Base-by-base conservation (phyloP, 2,797 vertebrate genomes). In the Lepus townsendii region DNA sequence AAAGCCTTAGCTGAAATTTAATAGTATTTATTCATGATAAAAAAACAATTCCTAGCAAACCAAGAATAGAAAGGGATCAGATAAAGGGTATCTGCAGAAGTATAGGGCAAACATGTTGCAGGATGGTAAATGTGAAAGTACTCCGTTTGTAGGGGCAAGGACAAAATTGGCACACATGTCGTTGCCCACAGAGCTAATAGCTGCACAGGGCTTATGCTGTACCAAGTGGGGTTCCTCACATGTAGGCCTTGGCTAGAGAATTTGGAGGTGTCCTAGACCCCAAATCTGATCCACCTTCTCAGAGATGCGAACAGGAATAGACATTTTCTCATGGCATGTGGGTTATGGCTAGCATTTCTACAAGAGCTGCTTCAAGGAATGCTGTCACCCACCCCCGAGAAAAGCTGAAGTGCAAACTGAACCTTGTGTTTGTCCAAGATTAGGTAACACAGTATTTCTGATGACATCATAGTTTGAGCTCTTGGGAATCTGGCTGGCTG, bases 401-500 rank as follows among this genome's bases (percentile, higher is more conserved):
- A 47, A 76, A 57, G 82, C 11, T 35, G 38, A 7, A 71, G 4
- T 10, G 8, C 52, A 79, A 89, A 90, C 30, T 84, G 27, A 92
- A 78, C 19, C 12, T 88, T 65, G 27, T 79, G 89, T 69, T 38
- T 50, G 35, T 35, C 4, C 13, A 50, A 63, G 27, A 84, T 90
- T 27, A 90, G 66, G 63, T 63, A 63, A 65, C 20, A 24, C 8
- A 62, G 0, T 69, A 68, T 57, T n/a, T 84, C 85, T 92, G 30
- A 66, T 71, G 65, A 82, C n/a, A 57, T 93, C 83, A 87, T 2
- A n/a, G 8, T 10, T 68, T 93, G 50, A 42, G 77, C 60, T 83
- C 30, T 91, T 69, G 62, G 85, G 20, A 96, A 93, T 32, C 47
- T 32, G 68, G 60, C 54, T 84, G 63, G 14, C 50, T 94, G 84